These are phyloP conservation scores for Poecile atricapillus DNA, from an alignment of 2,113 vertebrate species.

Conservation along the genomic window DNA sequence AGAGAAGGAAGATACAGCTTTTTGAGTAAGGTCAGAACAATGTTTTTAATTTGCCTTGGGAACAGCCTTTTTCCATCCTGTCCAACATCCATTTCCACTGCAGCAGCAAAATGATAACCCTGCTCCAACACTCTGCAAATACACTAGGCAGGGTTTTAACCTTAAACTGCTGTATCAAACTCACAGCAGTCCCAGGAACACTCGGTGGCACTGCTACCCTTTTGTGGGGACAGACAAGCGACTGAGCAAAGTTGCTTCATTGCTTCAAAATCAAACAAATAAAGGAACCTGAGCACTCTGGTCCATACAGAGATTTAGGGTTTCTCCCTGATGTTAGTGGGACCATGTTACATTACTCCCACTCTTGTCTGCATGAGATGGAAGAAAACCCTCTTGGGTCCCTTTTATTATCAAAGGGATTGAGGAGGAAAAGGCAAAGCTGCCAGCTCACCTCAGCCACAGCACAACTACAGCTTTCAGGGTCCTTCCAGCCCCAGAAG, in stretches of 20 bases:
- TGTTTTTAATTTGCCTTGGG: conserved; percentile 46
- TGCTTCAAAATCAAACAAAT: not conserved
- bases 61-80: conserved; percentile 8
- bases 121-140: not conserved
- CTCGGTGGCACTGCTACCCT: not conserved
- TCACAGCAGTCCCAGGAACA: not conserved
- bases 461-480: not conserved
- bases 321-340: not conserved
- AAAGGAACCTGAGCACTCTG: not conserved
- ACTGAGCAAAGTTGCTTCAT: not conserved
- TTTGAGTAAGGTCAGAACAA: conserved; percentile 51
- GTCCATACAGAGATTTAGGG: not conserved
- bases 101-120: not conserved
- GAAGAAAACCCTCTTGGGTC: not conserved
- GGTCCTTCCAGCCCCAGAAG: not conserved
- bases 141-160: not conserved
- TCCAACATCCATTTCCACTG: not conserved
- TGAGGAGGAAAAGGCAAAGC: not conserved
- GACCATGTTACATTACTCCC: not conserved
- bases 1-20: conserved; percentile 22
- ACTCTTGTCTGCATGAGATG: not conserved
- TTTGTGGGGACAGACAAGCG: not conserved
- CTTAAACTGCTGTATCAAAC: not conserved
- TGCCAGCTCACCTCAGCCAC: not conserved
- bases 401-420: not conserved